Base-by-base conservation (phyloP, 37 sponge, comb jelly and placozoan species). In the Chondrilla cf. caribensis region DNA sequence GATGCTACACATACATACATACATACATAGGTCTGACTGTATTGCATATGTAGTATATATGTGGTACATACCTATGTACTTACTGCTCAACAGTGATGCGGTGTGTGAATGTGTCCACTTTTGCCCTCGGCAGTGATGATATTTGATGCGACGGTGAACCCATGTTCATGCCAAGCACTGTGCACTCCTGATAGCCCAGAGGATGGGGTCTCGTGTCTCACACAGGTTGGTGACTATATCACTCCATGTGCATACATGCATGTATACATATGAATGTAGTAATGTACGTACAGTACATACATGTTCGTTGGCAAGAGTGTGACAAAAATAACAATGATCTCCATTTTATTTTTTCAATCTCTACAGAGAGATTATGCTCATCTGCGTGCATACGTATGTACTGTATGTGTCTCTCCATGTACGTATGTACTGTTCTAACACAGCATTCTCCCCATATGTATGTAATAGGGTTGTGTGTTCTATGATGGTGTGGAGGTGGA, bases 81-180 rank as follows among this genome's bases (percentile, higher is more conserved):
- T n/a, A n/a, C n/a, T n/a, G n/a, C n/a, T 47, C 51, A 47, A 14
- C 9, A 14, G 51, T 11, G 51, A 11, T 47, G 51, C 51, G 11
- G 51, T 47, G 51, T 47, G 51, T 47, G 11, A 6, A 47, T 47
- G 11, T 47, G 51, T 47, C n/a, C n/a, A n/a, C n/a, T n/a, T n/a
- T n/a, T n/a, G n/a, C n/a, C n/a, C n/a, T n/a, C n/a, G n/a, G 21
- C 7, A 79, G 65, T 88, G 38, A 40, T 92, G 25, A 86, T 92
- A 9, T 58, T 71, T 54, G 41, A 64, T 36, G 67, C 86, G 8
- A 41, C 11, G 32, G 71, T 75, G 60, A 92, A 92, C 81, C 93
- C 93, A 15, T 88, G 89, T 51, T 71, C 66, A 8, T 41, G 82
- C 33, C 35, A 17, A 17, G 77, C 81, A 60, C 75, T 88, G 33